These are phyloP conservation scores for Callopanchax toddi DNA, from an alignment of 2,113 vertebrate species.

Conservation along the genomic window DNA sequence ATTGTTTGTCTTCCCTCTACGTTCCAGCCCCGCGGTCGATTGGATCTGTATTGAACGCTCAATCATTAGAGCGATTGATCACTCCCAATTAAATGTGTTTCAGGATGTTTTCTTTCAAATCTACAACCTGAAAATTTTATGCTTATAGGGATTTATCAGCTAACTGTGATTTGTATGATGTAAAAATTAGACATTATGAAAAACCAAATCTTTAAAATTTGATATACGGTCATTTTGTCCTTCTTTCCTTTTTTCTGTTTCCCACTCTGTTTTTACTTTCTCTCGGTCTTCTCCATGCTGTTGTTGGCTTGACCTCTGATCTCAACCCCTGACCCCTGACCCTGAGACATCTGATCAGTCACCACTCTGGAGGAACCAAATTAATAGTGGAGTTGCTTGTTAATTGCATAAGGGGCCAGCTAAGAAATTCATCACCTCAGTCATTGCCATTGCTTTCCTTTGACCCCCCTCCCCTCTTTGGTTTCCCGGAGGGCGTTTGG, in stretches of 20 bases:
- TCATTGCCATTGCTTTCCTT: constrained; percentile 99
- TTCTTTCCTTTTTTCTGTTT: constrained; percentile 71
- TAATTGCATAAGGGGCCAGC: constrained; percentile 99
- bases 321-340: constrained; percentile 94
- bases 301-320: constrained; percentile 92
- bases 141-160: constrained; percentile 62
- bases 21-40: constrained; percentile 85
- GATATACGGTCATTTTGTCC: constrained; percentile 75
- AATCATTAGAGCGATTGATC: constrained; percentile 92
- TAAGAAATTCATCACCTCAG: constrained; percentile 99
- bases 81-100: constrained; percentile 92
- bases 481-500: constrained; percentile 93
- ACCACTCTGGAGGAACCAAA: constrained; percentile 95
- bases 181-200: constrained; percentile 6
- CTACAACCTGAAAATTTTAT: constrained; percentile 31
- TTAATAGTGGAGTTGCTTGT: constrained; percentile 97
- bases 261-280: constrained; percentile 48
- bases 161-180: constrained; percentile 14
- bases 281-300: constrained; percentile 67
- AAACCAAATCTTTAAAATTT: constrained; percentile 21
- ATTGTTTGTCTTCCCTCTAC: constrained; percentile 90
- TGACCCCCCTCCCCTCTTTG: constrained; percentile 82
- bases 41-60: constrained; percentile 92
- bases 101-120: constrained; percentile 87
- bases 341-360: constrained; percentile 98